Percentiles rank a stretch among this genome's conserved stretches.
Evolutionary conservation across 2,888 invertebrate genomes (phyloP).

Genomic region (Morpho deidamia): DNA sequence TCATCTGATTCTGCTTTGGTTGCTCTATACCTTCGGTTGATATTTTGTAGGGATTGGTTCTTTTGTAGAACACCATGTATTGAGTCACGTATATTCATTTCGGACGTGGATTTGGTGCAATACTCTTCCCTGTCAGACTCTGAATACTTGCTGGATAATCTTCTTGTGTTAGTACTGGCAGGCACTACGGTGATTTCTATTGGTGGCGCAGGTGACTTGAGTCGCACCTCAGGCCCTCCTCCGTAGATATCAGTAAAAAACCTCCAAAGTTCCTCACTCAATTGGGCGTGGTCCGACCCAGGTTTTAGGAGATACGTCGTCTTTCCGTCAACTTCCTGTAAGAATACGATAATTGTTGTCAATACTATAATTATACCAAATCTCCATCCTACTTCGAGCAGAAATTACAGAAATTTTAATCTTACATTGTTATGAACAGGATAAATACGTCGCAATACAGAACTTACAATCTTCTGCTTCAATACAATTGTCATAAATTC

Average conservation of each 20-base stretch:
- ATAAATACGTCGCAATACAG: no score
- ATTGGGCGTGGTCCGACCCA: constrained; percentile 84
- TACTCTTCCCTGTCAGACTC: constrained; percentile 68
- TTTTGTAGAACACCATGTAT: constrained; percentile 56
- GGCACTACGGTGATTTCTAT: constrained; percentile 5
- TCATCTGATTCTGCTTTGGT: constrained; percentile 55
- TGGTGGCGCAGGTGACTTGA: constrained; percentile 40
- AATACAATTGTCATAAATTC: no score
- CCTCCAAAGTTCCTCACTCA: constrained; percentile 91
- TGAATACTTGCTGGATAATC: constrained; percentile 48
- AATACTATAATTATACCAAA: no score
- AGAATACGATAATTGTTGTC: constrained; percentile 13
- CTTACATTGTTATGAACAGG: no score
- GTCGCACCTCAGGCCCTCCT: constrained; percentile 90
- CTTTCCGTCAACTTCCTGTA: constrained; percentile 61
- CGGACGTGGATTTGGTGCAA: constrained; percentile 60
- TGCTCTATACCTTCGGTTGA: constrained; percentile 45
- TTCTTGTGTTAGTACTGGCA: constrained; percentile 15
- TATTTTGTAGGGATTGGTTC: constrained; percentile 68
- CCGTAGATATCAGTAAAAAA: constrained; percentile 92
- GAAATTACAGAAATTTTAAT: no score
- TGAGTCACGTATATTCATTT: constrained; percentile 51
- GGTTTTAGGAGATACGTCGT: constrained; percentile 57
- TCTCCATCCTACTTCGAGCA: no score
- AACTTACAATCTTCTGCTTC: no score